Conservation (phyloP, 2,888 invertebrate species). For the Capitulum mitella region DNA sequence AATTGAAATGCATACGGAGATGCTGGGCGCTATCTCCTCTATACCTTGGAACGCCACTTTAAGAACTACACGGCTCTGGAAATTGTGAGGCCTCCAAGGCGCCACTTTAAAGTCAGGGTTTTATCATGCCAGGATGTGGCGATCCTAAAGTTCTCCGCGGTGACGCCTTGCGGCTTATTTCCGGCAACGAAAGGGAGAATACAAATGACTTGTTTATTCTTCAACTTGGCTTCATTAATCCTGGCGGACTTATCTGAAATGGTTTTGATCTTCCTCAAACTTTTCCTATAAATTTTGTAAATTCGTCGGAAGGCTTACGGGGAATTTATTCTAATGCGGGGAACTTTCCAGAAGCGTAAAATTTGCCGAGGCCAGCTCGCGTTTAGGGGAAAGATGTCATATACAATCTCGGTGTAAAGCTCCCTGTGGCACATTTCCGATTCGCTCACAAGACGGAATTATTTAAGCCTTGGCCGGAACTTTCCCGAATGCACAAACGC, state of each 20-base stretch:
- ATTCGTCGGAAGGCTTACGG: neutral
- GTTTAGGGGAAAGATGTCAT: too few species aligned
- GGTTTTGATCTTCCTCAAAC: constrained; percentile 5
- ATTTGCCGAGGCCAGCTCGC: too few species aligned
- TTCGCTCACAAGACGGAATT: neutral
- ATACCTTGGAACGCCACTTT: too few species aligned
- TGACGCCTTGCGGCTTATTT: neutral
- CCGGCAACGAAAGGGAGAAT: neutral
- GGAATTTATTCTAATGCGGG: neutral
- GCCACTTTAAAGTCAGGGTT: neutral
- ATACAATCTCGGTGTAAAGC: too few species aligned
- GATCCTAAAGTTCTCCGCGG: neutral
- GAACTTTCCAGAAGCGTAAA: neutral
- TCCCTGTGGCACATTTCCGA: too few species aligned
- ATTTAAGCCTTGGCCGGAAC: neutral
- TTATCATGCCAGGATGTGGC: neutral
- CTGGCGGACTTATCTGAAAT: neutral
- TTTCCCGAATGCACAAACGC: neutral
- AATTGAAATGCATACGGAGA: too few species aligned
- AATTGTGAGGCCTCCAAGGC: too few species aligned
- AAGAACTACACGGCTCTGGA: too few species aligned
- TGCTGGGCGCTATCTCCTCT: too few species aligned
- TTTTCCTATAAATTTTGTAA: constrained; percentile 7
- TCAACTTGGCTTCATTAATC: constrained; percentile 4
- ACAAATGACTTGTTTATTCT: constrained; percentile 24